Percentiles rank a stretch among this genome's conserved stretches.
Evolutionary conservation across 2,888 invertebrate species (phyloP).

Genomic region (Dolichopus griseipennis): DNA sequence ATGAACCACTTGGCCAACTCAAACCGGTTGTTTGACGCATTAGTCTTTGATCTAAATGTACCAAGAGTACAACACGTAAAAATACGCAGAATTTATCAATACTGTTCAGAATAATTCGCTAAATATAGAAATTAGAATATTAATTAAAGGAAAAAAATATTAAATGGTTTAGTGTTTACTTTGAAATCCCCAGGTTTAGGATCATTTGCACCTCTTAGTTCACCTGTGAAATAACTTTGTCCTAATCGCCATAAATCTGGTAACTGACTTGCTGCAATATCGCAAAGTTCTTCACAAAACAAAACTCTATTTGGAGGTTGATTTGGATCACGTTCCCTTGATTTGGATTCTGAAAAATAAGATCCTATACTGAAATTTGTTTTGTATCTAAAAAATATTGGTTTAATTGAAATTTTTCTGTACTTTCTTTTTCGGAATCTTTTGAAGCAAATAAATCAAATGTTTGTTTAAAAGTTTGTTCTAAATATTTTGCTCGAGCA

Average conservation of each 20-base stretch:
- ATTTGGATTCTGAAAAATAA: slow-evolving; percentile 31
- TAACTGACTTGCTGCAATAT: slow-evolving; percentile 64
- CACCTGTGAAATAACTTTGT: slow-evolving; percentile 85
- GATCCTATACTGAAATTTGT: not conserved
- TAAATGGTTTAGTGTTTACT: slow-evolving; percentile 40
- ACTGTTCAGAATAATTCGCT: slow-evolving; percentile 71
- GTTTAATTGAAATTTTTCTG: slow-evolving; percentile 1
- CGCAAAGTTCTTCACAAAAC: slow-evolving; percentile 72
- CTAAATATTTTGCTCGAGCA: slow-evolving; percentile 71
- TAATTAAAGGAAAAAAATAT: not conserved
- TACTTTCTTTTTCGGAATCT: slow-evolving; percentile 35
- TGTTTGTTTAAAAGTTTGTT: slow-evolving; percentile 37
- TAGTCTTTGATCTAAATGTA: slow-evolving; percentile 50
- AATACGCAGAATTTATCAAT: slow-evolving; percentile 67
- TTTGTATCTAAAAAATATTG: not conserved
- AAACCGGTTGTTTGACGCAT: slow-evolving; percentile 35
- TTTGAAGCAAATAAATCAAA: slow-evolving; percentile 39
- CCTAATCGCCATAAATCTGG: slow-evolving; percentile 95
- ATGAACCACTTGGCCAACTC: slow-evolving; percentile 44
- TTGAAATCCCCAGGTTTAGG: slow-evolving; percentile 71
- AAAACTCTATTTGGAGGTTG: slow-evolving; percentile 56
- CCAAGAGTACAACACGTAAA: slow-evolving; percentile 62
- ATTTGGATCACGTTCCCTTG: slow-evolving; percentile 30
- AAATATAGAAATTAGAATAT: not conserved
- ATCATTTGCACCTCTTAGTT: slow-evolving; percentile 66